Evolutionary conservation across 2,113 vertebrate species (phyloP).

Genomic region (Chionomys nivalis): DNA sequence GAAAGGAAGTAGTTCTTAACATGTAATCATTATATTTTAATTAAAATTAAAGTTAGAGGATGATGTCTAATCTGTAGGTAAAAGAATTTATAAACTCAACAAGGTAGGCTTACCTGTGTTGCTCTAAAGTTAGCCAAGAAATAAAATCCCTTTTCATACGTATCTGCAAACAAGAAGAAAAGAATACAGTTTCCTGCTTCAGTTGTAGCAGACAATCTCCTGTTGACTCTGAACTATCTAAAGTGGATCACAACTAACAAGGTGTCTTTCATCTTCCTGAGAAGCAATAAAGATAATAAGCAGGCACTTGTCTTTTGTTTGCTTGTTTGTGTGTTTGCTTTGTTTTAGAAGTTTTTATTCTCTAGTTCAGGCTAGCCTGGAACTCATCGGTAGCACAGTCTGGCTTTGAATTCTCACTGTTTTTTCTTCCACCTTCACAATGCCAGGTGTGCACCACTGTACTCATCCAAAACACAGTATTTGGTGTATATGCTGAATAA

Average conservation of each 20-base stretch:
- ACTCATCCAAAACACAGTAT: background rate
- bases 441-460: background rate
- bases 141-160: slow-evolving; percentile 76
- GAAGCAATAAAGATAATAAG: background rate
- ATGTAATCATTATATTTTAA: background rate
- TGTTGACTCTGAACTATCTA: background rate
- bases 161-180: slow-evolving; percentile 61
- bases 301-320: background rate
- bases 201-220: background rate
- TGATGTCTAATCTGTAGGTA: background rate
- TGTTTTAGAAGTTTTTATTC: background rate
- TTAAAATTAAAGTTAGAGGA: background rate
- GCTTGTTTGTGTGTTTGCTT: background rate
- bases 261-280: background rate
- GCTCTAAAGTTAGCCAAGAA: slow-evolving; percentile 67
- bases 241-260: background rate
- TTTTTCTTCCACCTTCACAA: background rate
- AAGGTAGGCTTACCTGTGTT: slow-evolving; percentile 60
- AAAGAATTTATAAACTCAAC: slow-evolving; percentile 15
- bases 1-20: background rate
- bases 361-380: background rate
- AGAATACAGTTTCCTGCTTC: background rate
- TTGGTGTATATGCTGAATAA: background rate
- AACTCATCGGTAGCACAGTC: background rate
- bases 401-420: background rate